Evolutionary conservation across 1,140 invertebrate genomes (phyloP).

Genomic region (Scaptomyza hsui): DNA sequence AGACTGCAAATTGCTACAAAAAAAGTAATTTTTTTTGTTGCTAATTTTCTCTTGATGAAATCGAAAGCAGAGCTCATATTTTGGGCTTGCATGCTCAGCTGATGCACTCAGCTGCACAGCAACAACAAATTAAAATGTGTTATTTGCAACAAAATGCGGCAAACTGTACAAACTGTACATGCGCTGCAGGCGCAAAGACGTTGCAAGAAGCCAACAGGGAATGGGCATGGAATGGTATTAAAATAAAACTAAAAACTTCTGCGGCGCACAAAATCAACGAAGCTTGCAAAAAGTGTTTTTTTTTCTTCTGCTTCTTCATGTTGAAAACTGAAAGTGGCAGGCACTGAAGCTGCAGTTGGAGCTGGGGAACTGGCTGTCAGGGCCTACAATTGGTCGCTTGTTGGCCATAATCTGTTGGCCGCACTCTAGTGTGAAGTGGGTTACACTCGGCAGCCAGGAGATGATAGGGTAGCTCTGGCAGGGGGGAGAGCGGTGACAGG

Average conservation of each 20-base stretch:
- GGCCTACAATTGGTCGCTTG: constrained; percentile 16
- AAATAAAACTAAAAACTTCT: constrained; percentile 47
- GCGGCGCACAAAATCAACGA: constrained; percentile 64
- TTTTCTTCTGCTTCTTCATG: constrained; percentile 59
- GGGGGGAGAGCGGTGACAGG: constrained; percentile 30
- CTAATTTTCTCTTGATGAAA: constrained; percentile 51
- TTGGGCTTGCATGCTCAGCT: constrained; percentile 65
- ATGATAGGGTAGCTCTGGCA: constrained; percentile 21
- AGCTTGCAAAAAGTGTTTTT: constrained; percentile 77
- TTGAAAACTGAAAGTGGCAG: constrained; percentile 63
- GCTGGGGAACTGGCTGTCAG: constrained; percentile 30
- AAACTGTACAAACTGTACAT: constrained; percentile 31
- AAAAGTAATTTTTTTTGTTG: constrained; percentile 3
- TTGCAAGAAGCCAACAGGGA: constrained; percentile 26
- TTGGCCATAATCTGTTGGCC: constrained; percentile 58
- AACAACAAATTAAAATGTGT: constrained; percentile 75
- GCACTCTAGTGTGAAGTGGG: constrained; percentile 75
- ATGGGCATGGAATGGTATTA: constrained; percentile 23
- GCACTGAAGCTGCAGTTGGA: constrained; percentile 39
- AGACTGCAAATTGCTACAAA: constrained; percentile 25
- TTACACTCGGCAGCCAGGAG: constrained; percentile 35
- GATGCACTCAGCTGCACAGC: constrained; percentile 76
- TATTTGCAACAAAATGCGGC: constrained; percentile 62
- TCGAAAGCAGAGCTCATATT: constrained; percentile 60
- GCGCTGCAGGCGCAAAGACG: constrained; percentile 50